Evolutionary conservation across 1,140 invertebrate genomes (phyloP), one percentile per base, ranked within the genome.

Genomic region (Ridgeia piscesae): DNA sequence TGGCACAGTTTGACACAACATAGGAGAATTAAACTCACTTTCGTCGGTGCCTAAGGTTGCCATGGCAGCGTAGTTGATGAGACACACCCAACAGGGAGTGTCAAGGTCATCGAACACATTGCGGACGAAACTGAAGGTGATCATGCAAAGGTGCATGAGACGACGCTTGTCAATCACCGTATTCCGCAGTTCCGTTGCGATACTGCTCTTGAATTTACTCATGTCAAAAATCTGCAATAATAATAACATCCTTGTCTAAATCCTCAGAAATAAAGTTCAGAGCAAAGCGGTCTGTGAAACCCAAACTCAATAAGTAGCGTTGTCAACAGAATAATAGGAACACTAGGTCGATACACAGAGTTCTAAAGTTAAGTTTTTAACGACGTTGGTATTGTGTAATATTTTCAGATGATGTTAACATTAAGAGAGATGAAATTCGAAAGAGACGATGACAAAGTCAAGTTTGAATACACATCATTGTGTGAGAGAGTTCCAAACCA

Each of bases 21-120:
- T 6, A 42, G 11, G 58, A 77, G 58, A 77, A n/a, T n/a, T n/a
- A n/a, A 14, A 77, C 58, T 77, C 27, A 77, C 58, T 77, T 77
- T 77, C 11, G 58, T 77, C 58, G 27, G 58, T 77, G 27, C 58
- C 58, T 4, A 77, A 21, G 27, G 11, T 77, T 77, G 11, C 11
- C 58, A 77, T 9, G 58, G 92, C 92, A 34, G 1, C 34, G 33
- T 48, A 92, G 77, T 92, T 92, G 21, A 92, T 77, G 33, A 92
- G n/a, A 34, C n/a, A 34, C 31, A 91, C 50, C 92, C 92, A 92
- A 35, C 35, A 91, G 11, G 92, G 92, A 9, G 92, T 92, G 4
- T 91, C 91, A 21, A 92, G 34, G 91, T 92, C 92, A 88, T 92
- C 92, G 21, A 91, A 35, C 4, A n/a, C 50, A 50, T 92, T 91